Evolutionary conservation across 1,140 invertebrate species (phyloP), one percentile per base, ranked within the genome.

Genomic region (Lepidurus couesii): DNA sequence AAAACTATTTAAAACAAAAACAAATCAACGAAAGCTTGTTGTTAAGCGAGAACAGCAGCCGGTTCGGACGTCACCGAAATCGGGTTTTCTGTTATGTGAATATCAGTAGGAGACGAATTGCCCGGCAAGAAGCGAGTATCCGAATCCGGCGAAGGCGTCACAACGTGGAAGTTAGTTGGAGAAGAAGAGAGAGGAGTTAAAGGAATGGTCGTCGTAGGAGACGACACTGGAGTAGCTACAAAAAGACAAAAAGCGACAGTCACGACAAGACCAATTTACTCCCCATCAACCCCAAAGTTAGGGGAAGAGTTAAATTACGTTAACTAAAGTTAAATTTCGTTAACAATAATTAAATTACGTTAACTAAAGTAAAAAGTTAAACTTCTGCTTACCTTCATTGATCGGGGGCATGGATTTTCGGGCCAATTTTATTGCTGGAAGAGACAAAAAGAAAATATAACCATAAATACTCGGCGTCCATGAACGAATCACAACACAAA

Each of bases 41-140:
- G 26, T 79, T 47, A 79, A 79, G 78, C 78, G 24, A 74, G 44
- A 45, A 44, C 75, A 42, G 80, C 44, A 44, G 73, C 26, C 75
- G 75, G 75, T 44, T 80, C 82, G 43, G 80, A 76, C 42, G 77
- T 79, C 34, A 81, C 81, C 3, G 82, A 82, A 77, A 83, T 83
- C 1, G 83, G 83, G 79, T 84, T 84, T 80, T 84, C 83, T 9
- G 83, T 84, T 73, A 84, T 84, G 53, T 81, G 81, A 74, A 84
- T 84, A 77, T 84, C 83, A 44, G 75, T 82, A 44, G 45, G 73
- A 16, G 74, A 53, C n/a, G 65, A 44, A 43, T 74, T 44, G 21
- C 44, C 65, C 26, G 77, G 44, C 42, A 45, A 77, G 42, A n/a
- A 53, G n/a, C 65, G 45, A 47, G n/a, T 45, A 44, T 77, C 76